phyloP scores from a whole-genome alignment of 35 echinoderm and acorn worm species.

The Lytechinus variegatus region DNA sequence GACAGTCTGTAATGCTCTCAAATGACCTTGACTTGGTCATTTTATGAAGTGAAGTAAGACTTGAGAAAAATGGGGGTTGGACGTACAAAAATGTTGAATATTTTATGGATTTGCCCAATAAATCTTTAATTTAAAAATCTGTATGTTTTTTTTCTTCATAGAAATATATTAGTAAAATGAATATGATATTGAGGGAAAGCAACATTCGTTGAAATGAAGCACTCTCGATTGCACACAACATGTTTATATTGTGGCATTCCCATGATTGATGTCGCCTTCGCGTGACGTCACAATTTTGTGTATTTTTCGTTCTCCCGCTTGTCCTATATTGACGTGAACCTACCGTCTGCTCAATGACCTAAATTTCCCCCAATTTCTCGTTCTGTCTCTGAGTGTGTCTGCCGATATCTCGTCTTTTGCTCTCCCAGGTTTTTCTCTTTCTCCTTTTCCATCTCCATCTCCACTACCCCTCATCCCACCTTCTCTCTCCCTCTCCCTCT shows the following conservation, averaged over 20 bases:
- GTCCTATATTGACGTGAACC: slow-evolving; percentile 9
- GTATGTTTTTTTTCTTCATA: too few relatives aligned
- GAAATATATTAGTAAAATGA: too few relatives aligned
- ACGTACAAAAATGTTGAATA: too few relatives aligned
- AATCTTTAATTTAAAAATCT: too few relatives aligned
- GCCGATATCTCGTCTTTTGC: background rate
- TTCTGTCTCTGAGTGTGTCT: background rate
- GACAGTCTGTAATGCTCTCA: too few relatives aligned
- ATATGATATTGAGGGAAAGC: background rate
- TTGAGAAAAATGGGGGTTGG: too few relatives aligned
- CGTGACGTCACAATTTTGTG: slow-evolving; percentile 12
- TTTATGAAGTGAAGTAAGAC: too few relatives aligned
- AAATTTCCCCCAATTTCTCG: background rate
- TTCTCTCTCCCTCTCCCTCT: background rate
- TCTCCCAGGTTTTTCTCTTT: background rate
- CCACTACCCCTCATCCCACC: too few relatives aligned
- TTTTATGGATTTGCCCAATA: too few relatives aligned
- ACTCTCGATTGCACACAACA: background rate
- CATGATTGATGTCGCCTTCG: background rate
- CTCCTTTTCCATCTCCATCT: background rate
- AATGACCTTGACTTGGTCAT: too few relatives aligned
- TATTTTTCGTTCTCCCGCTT: background rate
- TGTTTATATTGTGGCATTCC: background rate
- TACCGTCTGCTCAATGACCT: slow-evolving; percentile 8
- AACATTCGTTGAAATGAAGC: background rate